Percentiles rank a stretch among this genome's conserved stretches.
Evolutionary conservation across 2,888 invertebrate genomes (phyloP).

Genomic region (Zhengitettix transpicula): DNA sequence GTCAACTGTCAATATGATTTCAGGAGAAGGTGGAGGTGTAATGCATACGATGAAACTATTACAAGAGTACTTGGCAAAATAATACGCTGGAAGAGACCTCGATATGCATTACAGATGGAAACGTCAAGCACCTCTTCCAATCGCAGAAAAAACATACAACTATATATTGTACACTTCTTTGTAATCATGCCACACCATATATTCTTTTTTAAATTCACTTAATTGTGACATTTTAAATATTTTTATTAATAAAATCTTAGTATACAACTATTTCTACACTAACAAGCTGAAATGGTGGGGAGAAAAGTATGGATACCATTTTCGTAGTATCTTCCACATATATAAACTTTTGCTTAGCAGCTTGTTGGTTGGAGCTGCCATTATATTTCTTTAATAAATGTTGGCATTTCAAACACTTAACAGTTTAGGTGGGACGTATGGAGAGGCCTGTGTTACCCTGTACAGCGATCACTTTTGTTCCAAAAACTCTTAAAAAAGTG

Average conservation of each 20-base stretch:
- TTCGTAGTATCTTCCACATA: not conserved
- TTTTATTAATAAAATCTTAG: slow-evolving; percentile 10
- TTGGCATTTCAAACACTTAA: too few relatives aligned
- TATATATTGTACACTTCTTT: slow-evolving; percentile 3
- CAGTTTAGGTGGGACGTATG: not conserved
- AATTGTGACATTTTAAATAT: slow-evolving; percentile 1
- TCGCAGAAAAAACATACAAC: slow-evolving; percentile 2
- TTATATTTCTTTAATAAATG: too few relatives aligned
- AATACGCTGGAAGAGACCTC: not conserved
- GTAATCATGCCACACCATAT: slow-evolving; percentile 3
- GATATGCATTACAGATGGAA: slow-evolving; percentile 5
- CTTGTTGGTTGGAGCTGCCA: too few relatives aligned
- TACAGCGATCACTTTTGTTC: not conserved
- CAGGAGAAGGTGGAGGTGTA: not conserved
- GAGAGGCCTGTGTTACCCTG: not conserved
- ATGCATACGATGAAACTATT: not conserved
- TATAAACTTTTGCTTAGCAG: not conserved
- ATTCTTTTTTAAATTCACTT: slow-evolving; percentile 2
- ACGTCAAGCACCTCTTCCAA: slow-evolving; percentile 3
- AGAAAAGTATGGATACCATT: not conserved
- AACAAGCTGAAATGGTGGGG: slow-evolving; percentile 6
- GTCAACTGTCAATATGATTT: not conserved
- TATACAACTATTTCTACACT: slow-evolving; percentile 11
- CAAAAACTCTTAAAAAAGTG: too few relatives aligned
- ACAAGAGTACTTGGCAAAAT: not conserved